Evolutionary conservation across 1,140 invertebrate species (phyloP), one percentile per base, ranked within the genome.

Genomic region (Ostrea denselamellosa): DNA sequence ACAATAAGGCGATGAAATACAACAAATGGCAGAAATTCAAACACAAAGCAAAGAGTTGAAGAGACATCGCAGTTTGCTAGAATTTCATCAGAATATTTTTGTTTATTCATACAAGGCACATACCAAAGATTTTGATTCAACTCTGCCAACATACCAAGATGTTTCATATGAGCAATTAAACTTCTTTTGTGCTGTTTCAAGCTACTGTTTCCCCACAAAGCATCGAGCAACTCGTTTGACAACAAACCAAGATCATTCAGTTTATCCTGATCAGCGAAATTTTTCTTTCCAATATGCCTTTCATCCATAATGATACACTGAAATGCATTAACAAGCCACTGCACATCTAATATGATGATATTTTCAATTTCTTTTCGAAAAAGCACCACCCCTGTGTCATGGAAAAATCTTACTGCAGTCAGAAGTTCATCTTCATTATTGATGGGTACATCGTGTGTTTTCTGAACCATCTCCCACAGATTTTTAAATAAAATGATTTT

Each of bases 121-220:
- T 71, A 71, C 65, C 65, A 71, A n/a, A 3, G 10, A 10, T 22
- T 28, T 25, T 22, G 25, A 28, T 71, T 25, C 22, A 71, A 8
- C 25, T 71, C 65, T 71, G 65, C 65, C 22, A 71, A 28, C 65
- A 71, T 71, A 10, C 25, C 65, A 71, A 71, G 65, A 12, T 71
- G 65, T 25, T 71, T 71, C 65, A 71, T 71, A n/a, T 71, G 65
- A 25, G n/a, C n/a, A 71, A 71, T 28, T 22, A 71, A 22, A 25
- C 65, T 71, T 71, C 10, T 71, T 28, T 25, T 71, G 25, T 71
- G 65, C 22, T 71, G 65, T 28, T 25, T 10, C 0, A 10, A 71
- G 25, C 12, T 25, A 22, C 8, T 28, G 10, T 25, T 71, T 71
- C 22, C 10, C 65, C 65, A 71, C n/a, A 71, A 71, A 71, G 65